Conservation (phyloP, 2,113 vertebrate species). For the Pardalotus punctatus region DNA sequence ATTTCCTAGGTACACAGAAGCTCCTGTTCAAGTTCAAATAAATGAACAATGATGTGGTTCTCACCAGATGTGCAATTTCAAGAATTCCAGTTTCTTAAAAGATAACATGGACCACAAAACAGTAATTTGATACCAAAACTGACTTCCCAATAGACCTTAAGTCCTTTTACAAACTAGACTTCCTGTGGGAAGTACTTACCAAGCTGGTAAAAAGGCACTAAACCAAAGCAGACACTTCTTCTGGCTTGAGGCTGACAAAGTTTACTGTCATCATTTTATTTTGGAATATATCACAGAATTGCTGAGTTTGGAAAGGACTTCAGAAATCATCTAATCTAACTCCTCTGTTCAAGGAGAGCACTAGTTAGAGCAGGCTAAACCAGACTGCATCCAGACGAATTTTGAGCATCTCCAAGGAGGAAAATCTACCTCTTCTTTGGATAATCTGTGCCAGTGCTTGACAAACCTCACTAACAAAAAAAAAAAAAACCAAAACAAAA, state of each 20-base stretch:
- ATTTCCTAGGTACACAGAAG: not conserved
- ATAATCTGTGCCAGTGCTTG: not conserved
- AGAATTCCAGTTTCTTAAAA: not conserved
- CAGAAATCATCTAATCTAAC: not conserved
- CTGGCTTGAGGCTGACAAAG: not conserved
- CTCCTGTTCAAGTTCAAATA: not conserved
- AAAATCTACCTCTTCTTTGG: not conserved
- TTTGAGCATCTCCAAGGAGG: not conserved
- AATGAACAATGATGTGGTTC: not conserved
- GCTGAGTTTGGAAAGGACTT: not conserved
- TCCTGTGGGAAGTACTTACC: not conserved
- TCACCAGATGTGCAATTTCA: not conserved
- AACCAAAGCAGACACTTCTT: not conserved
- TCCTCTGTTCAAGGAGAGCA: not conserved
- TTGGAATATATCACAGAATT: not conserved
- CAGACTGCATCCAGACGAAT: not conserved
- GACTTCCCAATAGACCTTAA: not conserved
- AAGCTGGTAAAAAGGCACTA: not conserved
- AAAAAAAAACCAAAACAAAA: not conserved
- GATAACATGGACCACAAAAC: not conserved
- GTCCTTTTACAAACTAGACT: not conserved
- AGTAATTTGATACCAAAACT: not conserved
- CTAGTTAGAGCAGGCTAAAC: not conserved
- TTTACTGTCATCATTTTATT: not conserved
- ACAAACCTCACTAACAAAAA: not conserved